A percentile compares a stretch with the other conserved stretches of the same genome.
phyloP scores from a whole-genome alignment of 2,113 vertebrate species.

The Ellobius talpinus region DNA sequence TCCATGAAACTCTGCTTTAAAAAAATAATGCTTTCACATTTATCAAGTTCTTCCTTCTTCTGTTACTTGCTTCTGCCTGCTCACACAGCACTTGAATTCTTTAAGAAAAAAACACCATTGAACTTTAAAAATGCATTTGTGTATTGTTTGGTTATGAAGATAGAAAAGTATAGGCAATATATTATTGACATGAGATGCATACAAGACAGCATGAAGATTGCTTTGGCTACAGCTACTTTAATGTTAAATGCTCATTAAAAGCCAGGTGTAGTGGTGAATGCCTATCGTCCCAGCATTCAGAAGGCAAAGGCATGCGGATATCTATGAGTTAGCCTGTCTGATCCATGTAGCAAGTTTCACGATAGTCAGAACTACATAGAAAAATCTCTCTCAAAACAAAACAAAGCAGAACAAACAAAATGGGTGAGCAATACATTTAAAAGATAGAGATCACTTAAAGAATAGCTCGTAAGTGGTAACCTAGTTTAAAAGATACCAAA shows the following conservation, averaged over 20 bases:
- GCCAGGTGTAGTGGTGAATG: neutral
- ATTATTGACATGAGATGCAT: neutral
- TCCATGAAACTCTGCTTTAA: neutral
- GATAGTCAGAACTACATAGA: neutral
- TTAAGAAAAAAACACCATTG: neutral
- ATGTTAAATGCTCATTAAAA: slow-evolving; percentile 5
- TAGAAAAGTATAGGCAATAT: neutral
- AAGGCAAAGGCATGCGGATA: neutral
- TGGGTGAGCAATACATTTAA: neutral
- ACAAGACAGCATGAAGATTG: neutral
- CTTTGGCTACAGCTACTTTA: slow-evolving; percentile 2
- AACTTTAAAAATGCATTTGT: slow-evolving; percentile 22
- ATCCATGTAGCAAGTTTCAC: neutral
- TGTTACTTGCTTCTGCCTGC: neutral
- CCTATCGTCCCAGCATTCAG: neutral
- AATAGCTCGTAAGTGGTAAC: neutral
- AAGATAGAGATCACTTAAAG: slow-evolving; percentile 30
- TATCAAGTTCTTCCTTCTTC: neutral
- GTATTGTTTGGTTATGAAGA: neutral
- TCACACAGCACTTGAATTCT: neutral
- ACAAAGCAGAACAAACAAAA: neutral
- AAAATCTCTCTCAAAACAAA: neutral
- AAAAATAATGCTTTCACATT: neutral
- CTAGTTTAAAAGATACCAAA: slow-evolving; percentile 15
- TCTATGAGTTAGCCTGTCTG: neutral